A percentile compares a stretch with the other conserved stretches of the same genome.
Evolutionary conservation across 2,888 invertebrate species (phyloP).

Genomic region (Sabatieria punctata): DNA sequence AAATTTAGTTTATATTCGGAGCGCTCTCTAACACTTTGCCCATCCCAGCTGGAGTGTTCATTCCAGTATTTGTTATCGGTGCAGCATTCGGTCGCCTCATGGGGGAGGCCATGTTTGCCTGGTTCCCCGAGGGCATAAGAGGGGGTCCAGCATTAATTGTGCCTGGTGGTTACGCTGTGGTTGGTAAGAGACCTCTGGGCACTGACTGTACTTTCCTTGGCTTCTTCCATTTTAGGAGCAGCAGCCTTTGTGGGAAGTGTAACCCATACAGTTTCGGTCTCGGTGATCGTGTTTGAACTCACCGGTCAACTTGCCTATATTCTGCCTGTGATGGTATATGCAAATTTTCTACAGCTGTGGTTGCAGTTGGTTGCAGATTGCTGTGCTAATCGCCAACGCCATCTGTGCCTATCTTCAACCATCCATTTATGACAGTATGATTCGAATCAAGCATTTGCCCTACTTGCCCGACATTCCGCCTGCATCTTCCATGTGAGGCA

Average conservation of each 20-base stretch:
- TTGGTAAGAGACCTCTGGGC: constrained; percentile 43
- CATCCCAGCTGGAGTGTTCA: constrained; percentile 90
- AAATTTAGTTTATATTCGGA: constrained; percentile 56
- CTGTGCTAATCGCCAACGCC: constrained; percentile 84
- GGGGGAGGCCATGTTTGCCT: constrained; percentile 79
- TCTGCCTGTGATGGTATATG: constrained; percentile 84
- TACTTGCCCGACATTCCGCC: constrained; percentile 69
- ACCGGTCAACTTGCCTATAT: constrained; percentile 95
- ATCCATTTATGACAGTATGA: constrained; percentile 94
- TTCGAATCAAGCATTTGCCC: constrained; percentile 86
- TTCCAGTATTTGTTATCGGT: constrained; percentile 86
- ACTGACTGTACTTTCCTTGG: neutral
- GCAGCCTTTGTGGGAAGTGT: constrained; percentile 83
- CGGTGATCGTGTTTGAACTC: constrained; percentile 94
- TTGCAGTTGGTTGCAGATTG: constrained; percentile 42
- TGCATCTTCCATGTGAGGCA: constrained; percentile 22
- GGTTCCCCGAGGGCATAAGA: constrained; percentile 76
- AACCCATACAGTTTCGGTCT: constrained; percentile 91
- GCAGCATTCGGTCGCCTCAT: constrained; percentile 78
- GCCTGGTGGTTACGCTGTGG: constrained; percentile 85
- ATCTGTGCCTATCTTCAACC: constrained; percentile 82
- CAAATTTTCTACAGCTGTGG: constrained; percentile 38
- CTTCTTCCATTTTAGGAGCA: constrained; percentile 44
- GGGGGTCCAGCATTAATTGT: constrained; percentile 67
- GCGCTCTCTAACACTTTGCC: constrained; percentile 77